These are phyloP conservation scores for Strix occidentalis DNA, from an alignment of 2,797 vertebrate genomes.

Conservation along the genomic window DNA sequence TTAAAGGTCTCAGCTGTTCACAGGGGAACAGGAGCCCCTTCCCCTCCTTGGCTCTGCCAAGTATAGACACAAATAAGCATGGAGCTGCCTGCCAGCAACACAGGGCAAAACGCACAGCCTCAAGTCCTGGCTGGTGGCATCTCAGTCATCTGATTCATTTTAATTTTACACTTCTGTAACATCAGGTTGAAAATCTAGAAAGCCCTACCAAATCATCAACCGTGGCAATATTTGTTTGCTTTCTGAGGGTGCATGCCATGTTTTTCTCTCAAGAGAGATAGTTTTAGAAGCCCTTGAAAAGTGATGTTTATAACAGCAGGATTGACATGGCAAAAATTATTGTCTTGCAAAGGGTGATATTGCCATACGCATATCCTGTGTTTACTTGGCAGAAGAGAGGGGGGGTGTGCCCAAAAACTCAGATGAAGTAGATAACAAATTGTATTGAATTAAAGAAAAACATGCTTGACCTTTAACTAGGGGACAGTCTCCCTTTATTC, in stretches of 20 bases:
- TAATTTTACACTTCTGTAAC: background rate
- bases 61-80: background rate
- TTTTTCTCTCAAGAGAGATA: background rate
- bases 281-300: background rate
- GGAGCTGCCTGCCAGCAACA: constrained; percentile 20
- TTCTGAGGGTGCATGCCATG: background rate
- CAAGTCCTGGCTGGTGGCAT: constrained; percentile 21
- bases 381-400: background rate
- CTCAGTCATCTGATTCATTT: background rate
- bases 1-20: background rate
- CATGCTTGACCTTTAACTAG: background rate
- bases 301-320: background rate
- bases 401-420: background rate
- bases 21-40: constrained; percentile 33
- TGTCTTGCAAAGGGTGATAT: background rate
- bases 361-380: background rate
- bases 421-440: background rate
- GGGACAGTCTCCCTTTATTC: background rate
- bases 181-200: background rate
- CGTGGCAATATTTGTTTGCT: background rate
- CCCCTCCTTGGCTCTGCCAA: constrained; percentile 29
- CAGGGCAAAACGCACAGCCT: constrained; percentile 49
- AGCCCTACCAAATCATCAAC: background rate
- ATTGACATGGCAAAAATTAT: background rate
- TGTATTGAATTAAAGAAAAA: background rate